Evolutionary conservation across 1,140 invertebrate genomes (phyloP).

Genomic region (Orchesella cincta): DNA sequence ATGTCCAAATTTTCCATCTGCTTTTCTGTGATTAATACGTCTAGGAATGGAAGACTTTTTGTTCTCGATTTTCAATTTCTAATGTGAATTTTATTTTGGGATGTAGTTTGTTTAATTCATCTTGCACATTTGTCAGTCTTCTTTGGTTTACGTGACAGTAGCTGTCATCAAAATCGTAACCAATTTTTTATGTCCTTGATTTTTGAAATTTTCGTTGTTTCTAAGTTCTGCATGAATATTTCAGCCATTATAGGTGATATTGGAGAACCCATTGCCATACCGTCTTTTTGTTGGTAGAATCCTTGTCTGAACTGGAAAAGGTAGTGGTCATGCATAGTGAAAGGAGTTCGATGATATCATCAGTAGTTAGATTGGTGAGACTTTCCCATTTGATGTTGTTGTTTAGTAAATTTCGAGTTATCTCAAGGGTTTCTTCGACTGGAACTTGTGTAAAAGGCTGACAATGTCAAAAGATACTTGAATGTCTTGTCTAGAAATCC

Average conservation of each 20-base stretch:
- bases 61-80: constrained; percentile 36
- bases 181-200: too few relatives aligned
- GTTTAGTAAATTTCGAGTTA: too few relatives aligned
- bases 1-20: constrained; percentile 26
- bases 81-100: constrained; percentile 31
- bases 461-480: too few relatives aligned
- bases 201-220: neutral
- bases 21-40: constrained; percentile 27
- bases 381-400: neutral
- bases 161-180: too few relatives aligned
- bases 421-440: too few relatives aligned
- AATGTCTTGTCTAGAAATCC: too few relatives aligned
- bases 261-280: constrained; percentile 45
- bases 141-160: too few relatives aligned
- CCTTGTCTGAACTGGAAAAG: constrained; percentile 35
- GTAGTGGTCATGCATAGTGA: constrained; percentile 31
- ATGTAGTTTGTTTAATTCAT: neutral
- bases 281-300: constrained; percentile 43
- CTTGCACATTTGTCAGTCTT: too few relatives aligned
- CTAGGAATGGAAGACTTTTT: constrained; percentile 43
- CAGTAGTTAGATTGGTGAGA: neutral
- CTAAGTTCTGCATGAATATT: constrained; percentile 38
- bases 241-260: constrained; percentile 33
- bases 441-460: too few relatives aligned
- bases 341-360: constrained; percentile 38